Base-by-base conservation (phyloP, 1,140 invertebrate species). In the Hycleus phaleratus region DNA sequence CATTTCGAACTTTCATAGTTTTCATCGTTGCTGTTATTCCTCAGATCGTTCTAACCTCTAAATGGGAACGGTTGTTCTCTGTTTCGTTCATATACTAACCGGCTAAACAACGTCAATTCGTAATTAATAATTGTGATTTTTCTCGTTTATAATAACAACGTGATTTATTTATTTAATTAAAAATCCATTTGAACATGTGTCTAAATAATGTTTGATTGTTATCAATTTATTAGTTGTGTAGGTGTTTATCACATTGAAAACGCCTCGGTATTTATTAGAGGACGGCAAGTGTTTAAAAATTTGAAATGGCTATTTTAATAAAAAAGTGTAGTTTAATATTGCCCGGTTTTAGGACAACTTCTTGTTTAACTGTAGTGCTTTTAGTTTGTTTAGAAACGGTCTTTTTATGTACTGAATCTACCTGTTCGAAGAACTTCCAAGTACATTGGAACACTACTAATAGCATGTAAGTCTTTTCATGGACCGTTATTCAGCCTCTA, bases 361-460 rank as follows among this genome's bases (percentile, higher is more conserved):
- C 84, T 50, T 81, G 81, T 66, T 76, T 84, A 52, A 85, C 83
- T 61, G 77, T 89, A 66, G 79, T 89, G 63, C 79, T 88, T 65
- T 78, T 89, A 70, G 79, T 86, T 63, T 87, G 83, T 76, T 81
- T 90, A 65, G 86, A 90, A 79, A 88, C 85, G 68, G 84, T 88
- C 25, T 77, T 89, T 71, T 76, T 85, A 38, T 85, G 82, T 25
- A 84, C 82, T 10, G 81, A 85, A 67, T 87, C 86, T 60, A 87
- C 86, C 71, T 87, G 86, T 74, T 86, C 86, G 47, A 89, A 90
- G 74, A 85, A 86, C 11, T 90, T 89, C 74, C 86, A 85, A 74
- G 87, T 90, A 76, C 86, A 90, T 69, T 90, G 88, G 88, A 90
- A 90, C 77, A 90, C 87, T 62, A 88, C 87, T 32, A 90, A 90